Evolutionary conservation across 2,888 invertebrate species (phyloP), one percentile per base, ranked within the genome.

Genomic region (Melanargia galathea): DNA sequence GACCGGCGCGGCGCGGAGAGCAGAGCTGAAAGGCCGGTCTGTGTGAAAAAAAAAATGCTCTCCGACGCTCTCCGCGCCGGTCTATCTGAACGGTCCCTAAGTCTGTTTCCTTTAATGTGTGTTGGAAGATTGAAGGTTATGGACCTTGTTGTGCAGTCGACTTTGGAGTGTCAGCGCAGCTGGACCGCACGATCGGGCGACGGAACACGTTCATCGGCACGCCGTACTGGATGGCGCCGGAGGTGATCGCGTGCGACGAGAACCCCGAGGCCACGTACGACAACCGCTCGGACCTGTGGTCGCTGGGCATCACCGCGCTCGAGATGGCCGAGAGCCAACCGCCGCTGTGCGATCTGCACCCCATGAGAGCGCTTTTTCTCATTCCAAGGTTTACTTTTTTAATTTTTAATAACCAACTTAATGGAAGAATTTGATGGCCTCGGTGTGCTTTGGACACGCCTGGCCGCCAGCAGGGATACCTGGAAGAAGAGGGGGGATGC

Each of bases 251-350:
- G 62, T 99, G 99, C 90, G 99, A 99, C 91, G 99, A 99, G 90
- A 99, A 99, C 92, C 98, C 99, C 54, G 99, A 99, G 84, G 99
- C 99, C 65, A 99, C 99, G 20, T 99, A 99, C 82, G 99, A 99
- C 92, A 99, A 99, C 92, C 95, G 97, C 77, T 97, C 96, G 76
- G 97, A 97, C 89, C 93, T 97, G 67, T 97, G 97, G 97, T 97
- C 96, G 54, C 92, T 97, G 72, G 97, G 99, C 78, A 99, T 99
- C 80, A 99, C 99, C 64, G 98, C 99, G 58, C 93, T 99, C 70
- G 99, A 99, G 93, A 99, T 99, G 99, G 99, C 99, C 64, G 99
- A 99, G 92, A 98, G 98, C 78, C 98, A 99, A 90, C 99, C 99
- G 69, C 99, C 99, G 43, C 94, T 99, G 65, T 99, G 99, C 92